Conservation (phyloP, 2,113 vertebrate species). For the Engraulis encrasicolus region DNA sequence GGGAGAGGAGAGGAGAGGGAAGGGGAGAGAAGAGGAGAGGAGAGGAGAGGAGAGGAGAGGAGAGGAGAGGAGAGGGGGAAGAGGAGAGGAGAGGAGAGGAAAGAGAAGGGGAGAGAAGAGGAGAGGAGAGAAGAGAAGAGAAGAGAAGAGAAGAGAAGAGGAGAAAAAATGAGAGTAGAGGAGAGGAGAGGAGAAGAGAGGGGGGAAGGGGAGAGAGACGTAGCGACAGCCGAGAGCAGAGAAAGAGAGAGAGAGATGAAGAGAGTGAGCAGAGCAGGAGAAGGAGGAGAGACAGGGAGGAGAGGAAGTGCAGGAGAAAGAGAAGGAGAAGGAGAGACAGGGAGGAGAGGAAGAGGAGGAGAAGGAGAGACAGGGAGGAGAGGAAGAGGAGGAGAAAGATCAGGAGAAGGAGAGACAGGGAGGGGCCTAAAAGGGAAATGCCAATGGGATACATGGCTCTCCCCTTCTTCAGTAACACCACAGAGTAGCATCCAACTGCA, state of each 20-base stretch:
- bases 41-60: conserved; percentile 50
- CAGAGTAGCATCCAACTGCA: no score
- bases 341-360: conserved; percentile 54
- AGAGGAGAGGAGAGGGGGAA: conserved; percentile 49
- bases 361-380: conserved; percentile 42
- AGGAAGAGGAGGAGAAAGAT: conserved; percentile 53
- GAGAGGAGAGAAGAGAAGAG: conserved; percentile 51
- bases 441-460: conserved; percentile 67
- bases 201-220: conserved; percentile 47
- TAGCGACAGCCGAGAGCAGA: no score
- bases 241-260: conserved; percentile 47
- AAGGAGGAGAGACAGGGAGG: conserved; percentile 55
- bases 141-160: conserved; percentile 54
- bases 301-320: conserved; percentile 42
- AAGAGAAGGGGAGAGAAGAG: no score
- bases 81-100: conserved; percentile 49
- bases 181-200: conserved; percentile 51
- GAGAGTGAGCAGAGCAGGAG: conserved; percentile 51
- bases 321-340: conserved; percentile 55
- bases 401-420: conserved; percentile 52
- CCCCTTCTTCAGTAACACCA: no score
- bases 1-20: conserved; percentile 48
- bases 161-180: conserved; percentile 67
- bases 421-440: conserved; percentile 56
- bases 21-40: conserved; percentile 50